phyloP scores from a whole-genome alignment of 2,888 invertebrate genomes.

The Pantelozetes paolii region DNA sequence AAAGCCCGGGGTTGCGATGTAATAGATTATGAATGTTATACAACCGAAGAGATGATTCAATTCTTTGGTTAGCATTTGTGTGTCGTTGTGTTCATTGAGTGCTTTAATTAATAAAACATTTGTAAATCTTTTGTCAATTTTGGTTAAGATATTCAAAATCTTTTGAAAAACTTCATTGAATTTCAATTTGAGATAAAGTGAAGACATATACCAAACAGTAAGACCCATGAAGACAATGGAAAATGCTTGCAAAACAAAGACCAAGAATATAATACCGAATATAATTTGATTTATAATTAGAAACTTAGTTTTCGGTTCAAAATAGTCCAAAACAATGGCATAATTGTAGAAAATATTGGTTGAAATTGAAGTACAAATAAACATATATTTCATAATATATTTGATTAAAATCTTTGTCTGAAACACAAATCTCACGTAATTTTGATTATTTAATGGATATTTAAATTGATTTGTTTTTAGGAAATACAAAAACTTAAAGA shows the following conservation, averaged over 20 bases:
- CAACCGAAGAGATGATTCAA: not conserved
- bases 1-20: not conserved
- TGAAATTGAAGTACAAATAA: not conserved
- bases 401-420: not conserved
- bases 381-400: not conserved
- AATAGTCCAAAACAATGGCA: not conserved
- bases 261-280: not conserved
- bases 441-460: not conserved
- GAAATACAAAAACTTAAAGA: not conserved
- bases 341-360: no score
- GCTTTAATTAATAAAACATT: not conserved
- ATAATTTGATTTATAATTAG: not conserved
- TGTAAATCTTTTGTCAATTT: not conserved
- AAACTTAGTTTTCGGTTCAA: not conserved
- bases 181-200: not conserved
- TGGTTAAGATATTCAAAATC: not conserved
- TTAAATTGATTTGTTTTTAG: not conserved
- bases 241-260: not conserved
- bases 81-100: not conserved
- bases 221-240: not conserved
- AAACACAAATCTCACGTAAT: not conserved
- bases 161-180: not conserved
- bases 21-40: not conserved
- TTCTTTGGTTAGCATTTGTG: not conserved
- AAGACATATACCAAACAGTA: not conserved